phyloP scores from a whole-genome alignment of 2,888 invertebrate species.

The Cosmia pyralina region DNA sequence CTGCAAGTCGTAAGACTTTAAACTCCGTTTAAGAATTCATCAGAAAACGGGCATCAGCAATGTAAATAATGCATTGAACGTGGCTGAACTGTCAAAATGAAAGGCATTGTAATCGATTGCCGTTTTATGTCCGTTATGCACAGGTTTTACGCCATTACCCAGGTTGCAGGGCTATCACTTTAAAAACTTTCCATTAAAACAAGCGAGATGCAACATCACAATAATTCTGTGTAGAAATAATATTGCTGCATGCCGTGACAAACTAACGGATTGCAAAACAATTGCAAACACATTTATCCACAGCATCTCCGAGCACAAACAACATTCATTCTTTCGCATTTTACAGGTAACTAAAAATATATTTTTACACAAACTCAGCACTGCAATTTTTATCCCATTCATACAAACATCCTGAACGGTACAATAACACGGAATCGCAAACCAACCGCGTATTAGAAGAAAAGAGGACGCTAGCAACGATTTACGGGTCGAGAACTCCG shows the following conservation, averaged over 20 bases:
- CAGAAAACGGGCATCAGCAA: background rate
- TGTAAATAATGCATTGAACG: background rate
- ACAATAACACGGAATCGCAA: slow-evolving; percentile 70
- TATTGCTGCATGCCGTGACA: background rate
- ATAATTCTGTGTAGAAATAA: background rate
- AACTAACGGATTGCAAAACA: slow-evolving; percentile 37
- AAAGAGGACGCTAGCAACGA: slow-evolving; percentile 71
- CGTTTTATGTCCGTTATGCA: background rate
- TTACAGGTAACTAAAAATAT: slow-evolving; percentile 56
- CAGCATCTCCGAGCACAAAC: slow-evolving; percentile 33
- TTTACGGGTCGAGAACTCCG: slow-evolving; percentile 77
- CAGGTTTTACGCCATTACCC: background rate
- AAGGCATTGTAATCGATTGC: background rate
- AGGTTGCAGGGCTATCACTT: background rate
- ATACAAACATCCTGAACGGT: slow-evolving; percentile 67
- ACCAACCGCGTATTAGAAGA: slow-evolving; percentile 70
- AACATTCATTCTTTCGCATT: slow-evolving; percentile 40
- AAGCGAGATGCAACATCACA: background rate
- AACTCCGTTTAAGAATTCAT: too few species aligned
- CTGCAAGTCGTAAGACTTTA: too few species aligned
- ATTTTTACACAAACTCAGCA: slow-evolving; percentile 56
- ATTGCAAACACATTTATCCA: slow-evolving; percentile 38
- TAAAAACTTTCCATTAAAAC: background rate
- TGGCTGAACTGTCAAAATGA: background rate
- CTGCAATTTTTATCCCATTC: slow-evolving; percentile 65